Base-by-base conservation (phyloP, 2,113 vertebrate genomes). In the Neolamprologus variostigma region DNA sequence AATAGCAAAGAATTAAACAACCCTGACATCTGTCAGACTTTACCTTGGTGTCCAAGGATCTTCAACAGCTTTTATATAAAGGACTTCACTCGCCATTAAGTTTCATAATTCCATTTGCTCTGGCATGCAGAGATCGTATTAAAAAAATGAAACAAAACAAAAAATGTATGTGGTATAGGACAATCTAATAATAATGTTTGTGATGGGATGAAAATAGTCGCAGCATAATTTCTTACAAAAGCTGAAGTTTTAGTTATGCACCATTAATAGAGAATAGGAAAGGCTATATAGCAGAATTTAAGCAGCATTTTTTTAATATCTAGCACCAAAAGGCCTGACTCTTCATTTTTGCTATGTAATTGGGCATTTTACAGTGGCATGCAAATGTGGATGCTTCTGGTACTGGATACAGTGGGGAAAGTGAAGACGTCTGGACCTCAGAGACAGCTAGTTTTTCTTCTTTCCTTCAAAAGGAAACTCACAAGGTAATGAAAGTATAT, bases 21-120 rank as follows among this genome's bases (percentile, higher is more conserved):
- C 19, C 57, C 17, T 66, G 21, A 21, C 16, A 47, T 33, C 50
- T 78, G 86, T 87, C 68, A 90, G 28, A 63, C 13, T 61, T 68
- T 47, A 79, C 71, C n/a, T 57, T 9, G 21, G 51, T 89, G 80
- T 76, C 81, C 85, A 88, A 85, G 78, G 53, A 84, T 86, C 82
- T 87, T 86, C 35, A 37, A 55, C 7, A 42, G 5, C 53, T 81
- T 40, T 59, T 68, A 47, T 47, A 88, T n/a, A 73, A 79, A 86
- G 42, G 10, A 53, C 7, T 6, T 85, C 59, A 23, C 40, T 53
- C 3, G 2, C 40, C 33, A 68, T 90, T 89, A 40, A 50, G 59
- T 89, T 92, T 83, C 14, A 53, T 82, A 90, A 83, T 28, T 33
- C 84, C 33, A 73, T 90, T 91, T 81, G 89, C 55, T 26, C 14